Percentiles rank a stretch among this genome's conserved stretches.
These are phyloP conservation scores for Ceratoteleas bidentatus DNA, from an alignment of 1,140 invertebrate species.

Conservation along the genomic window DNA sequence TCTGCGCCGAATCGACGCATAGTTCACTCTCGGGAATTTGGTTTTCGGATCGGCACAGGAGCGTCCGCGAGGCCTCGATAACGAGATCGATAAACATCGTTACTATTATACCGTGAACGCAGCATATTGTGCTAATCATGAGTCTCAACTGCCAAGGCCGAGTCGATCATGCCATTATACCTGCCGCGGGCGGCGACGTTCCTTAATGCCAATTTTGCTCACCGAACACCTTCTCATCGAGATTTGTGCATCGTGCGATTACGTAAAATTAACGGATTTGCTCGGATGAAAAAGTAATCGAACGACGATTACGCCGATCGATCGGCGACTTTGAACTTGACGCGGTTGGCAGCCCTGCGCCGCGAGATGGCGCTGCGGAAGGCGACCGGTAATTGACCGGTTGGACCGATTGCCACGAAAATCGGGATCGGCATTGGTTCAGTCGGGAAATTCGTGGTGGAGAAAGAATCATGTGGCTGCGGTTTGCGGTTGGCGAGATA, in stretches of 20 bases:
- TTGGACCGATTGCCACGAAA: too few species aligned
- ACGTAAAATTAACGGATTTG: too few species aligned
- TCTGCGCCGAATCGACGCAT: constrained; percentile 11
- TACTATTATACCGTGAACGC: constrained; percentile 75
- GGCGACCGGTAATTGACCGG: too few species aligned
- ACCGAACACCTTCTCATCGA: constrained; percentile 15
- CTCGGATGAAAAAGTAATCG: too few species aligned
- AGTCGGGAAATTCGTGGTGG: background rate
- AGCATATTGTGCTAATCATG: constrained; percentile 73
- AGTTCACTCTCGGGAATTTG: constrained; percentile 58
- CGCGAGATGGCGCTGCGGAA: too few species aligned
- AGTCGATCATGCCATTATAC: constrained; percentile 58
- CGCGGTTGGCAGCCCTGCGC: too few species aligned
- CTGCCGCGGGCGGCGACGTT: constrained; percentile 46
- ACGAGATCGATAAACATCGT: constrained; percentile 79
- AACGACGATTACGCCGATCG: too few species aligned
- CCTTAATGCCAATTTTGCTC: constrained; percentile 31
- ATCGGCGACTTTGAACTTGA: too few species aligned
- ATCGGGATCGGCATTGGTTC: too few species aligned
- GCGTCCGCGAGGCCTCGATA: constrained; percentile 70
- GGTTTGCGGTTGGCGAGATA: background rate
- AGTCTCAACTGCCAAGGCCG: constrained; percentile 77
- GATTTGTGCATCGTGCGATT: too few species aligned
- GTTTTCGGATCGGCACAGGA: constrained; percentile 58
- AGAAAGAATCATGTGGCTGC: background rate